Evolutionary conservation across 2,888 invertebrate genomes (phyloP).

Genomic region (Athetis lepigone): DNA sequence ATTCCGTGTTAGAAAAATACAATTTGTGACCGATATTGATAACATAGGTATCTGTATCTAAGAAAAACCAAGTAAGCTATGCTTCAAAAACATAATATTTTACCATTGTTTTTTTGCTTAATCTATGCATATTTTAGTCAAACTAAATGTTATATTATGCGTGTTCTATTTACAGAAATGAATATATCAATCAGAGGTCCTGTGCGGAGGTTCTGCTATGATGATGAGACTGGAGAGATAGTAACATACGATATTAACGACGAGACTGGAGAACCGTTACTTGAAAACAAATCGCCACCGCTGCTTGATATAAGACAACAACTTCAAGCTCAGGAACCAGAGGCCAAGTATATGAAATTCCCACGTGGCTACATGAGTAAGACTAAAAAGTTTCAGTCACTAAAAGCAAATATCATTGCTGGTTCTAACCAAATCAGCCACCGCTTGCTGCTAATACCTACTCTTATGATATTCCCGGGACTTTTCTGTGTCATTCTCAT

Average conservation of each 20-base stretch:
- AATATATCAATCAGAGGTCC: conserved; percentile 47
- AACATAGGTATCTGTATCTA: neutral
- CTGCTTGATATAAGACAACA: conserved; percentile 29
- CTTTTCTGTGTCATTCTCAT: conserved; percentile 87
- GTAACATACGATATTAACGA: conserved; percentile 81
- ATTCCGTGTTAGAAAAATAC: neutral
- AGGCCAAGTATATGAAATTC: conserved; percentile 70
- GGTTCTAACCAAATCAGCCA: conserved; percentile 83
- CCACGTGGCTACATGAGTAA: conserved; percentile 76
- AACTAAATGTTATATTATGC: conserved; percentile 28
- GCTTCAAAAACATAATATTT: neutral
- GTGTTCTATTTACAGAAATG: conserved; percentile 60
- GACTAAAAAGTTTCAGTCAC: conserved; percentile 77
- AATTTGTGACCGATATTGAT: neutral
- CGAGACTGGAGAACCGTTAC: conserved; percentile 88
- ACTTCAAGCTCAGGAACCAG: conserved; percentile 19
- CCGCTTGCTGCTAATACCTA: conserved; percentile 91
- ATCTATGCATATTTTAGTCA: conserved; percentile 41
- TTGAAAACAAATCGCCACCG: conserved; percentile 53
- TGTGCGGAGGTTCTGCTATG: conserved; percentile 75
- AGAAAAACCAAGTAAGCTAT: conserved; percentile 18
- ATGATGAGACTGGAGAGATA: conserved; percentile 90
- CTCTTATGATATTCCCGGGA: conserved; percentile 90
- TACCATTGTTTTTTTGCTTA: conserved; percentile 2
- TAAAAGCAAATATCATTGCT: conserved; percentile 81